Base-by-base conservation (phyloP, 2,888 invertebrate genomes). In the Elaeidobius kamerunicus region DNA sequence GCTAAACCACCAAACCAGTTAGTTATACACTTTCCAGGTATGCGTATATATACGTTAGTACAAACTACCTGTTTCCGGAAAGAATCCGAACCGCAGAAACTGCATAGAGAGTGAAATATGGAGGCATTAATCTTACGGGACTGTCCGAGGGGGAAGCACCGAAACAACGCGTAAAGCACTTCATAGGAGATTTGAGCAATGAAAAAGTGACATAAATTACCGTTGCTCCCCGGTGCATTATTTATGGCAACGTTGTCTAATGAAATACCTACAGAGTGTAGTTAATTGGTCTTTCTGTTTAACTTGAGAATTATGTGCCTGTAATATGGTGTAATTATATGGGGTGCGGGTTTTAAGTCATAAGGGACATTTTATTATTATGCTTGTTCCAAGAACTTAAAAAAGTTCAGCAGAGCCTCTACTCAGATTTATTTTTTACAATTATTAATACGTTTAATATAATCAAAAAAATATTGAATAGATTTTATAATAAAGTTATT, bases 81-180 rank as follows among this genome's bases (percentile, higher is more conserved):
- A 46, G 46, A 46, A 39, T 28, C 38, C 46, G 36, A 17, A 47
- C 47, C 39, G 47, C 38, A 39, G 39, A 14, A 47, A 40, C 48
- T 48, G 48, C 48, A 41, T 15, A 18, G 20, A 23, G 15, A 39
- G 43, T 50, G 36, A 50, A 43, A 30, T 50, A 50, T 50, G 43
- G 23, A 34, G 38, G 38, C 50, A 50, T 50, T 50, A 50, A 50
- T 50, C 50, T 50, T 50, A 44, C 38, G 15, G 19, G 16, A 43
- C 23, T 43, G 36, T 36, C 38, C 50, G 6, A 36, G 27, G 50
- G 43, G 50, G 38, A 50, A 46, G 46, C 46, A 39, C 38, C 18
- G 46, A 46, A 46, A 46, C 46, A 46, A 46, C 46, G 46, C 39
- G 45, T 46, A 39, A 38, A 46, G 46, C 46, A 46, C 46, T 38